These are phyloP conservation scores for Camptogramma bilineatum DNA, from an alignment of 2,888 invertebrate species.

Conservation along the genomic window DNA sequence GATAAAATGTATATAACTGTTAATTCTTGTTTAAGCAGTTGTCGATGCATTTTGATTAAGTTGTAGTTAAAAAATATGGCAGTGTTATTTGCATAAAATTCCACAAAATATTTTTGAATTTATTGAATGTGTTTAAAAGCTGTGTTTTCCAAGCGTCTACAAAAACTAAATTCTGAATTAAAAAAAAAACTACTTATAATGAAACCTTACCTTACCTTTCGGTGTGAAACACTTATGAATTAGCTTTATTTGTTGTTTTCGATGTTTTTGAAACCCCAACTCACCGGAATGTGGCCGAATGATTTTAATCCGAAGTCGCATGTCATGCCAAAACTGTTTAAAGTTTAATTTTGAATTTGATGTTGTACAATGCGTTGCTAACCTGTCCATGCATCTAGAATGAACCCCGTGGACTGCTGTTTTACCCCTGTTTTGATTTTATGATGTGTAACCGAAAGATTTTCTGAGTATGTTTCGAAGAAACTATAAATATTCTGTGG, in stretches of 20 bases:
- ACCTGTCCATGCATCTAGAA: constrained; percentile 65
- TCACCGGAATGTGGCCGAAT: constrained; percentile 48
- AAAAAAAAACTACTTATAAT: constrained; percentile 1
- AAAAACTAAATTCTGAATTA: constrained; percentile 9
- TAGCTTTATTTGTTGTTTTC: constrained; percentile 41
- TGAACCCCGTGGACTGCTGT: constrained; percentile 61
- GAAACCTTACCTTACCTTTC: constrained; percentile 7
- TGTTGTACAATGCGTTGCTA: constrained; percentile 65
- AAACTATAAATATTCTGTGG: not conserved
- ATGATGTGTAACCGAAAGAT: constrained; percentile 58
- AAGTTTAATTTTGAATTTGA: constrained; percentile 55
- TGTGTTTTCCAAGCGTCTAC: constrained; percentile 31
- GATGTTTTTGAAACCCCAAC: constrained; percentile 39
- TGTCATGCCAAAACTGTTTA: constrained; percentile 71
- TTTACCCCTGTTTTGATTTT: constrained; percentile 47
- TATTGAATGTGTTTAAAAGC: constrained; percentile 10
- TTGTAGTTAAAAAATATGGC: not conserved
- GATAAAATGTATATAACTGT: not conserved
- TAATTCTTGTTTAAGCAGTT: not conserved
- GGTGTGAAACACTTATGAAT: constrained; percentile 44
- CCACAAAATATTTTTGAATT: too few species aligned
- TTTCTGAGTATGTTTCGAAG: constrained; percentile 1
- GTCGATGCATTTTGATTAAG: not conserved
- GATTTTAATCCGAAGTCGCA: constrained; percentile 54
- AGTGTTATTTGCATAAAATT: too few species aligned